Evolutionary conservation across 2,888 invertebrate genomes (phyloP).

Genomic region (Heteropelma amictum): DNA sequence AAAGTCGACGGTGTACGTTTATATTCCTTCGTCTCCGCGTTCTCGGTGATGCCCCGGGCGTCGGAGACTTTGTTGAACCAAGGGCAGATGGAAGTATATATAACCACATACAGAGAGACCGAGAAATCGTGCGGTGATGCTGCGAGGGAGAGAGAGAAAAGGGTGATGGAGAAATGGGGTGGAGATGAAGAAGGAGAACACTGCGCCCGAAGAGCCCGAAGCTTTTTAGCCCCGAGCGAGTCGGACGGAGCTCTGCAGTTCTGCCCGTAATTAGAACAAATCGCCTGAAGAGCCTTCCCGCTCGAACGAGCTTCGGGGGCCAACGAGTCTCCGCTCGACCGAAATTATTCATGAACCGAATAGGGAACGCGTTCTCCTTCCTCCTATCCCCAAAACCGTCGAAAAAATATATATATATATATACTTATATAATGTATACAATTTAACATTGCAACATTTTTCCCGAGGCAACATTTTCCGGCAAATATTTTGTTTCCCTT

Average conservation of each 20-base stretch:
- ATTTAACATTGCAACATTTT: constrained; percentile 28
- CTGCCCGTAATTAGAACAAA: constrained; percentile 77
- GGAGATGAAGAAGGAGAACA: constrained; percentile 52
- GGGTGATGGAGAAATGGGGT: constrained; percentile 28
- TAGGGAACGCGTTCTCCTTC: constrained; percentile 52
- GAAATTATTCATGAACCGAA: constrained; percentile 77
- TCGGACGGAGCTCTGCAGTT: constrained; percentile 71
- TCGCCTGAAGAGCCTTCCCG: constrained; percentile 68
- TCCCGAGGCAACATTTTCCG: constrained; percentile 73
- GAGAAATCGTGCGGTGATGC: constrained; percentile 58
- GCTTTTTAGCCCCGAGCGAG: constrained; percentile 38
- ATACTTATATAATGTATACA: constrained; percentile 11
- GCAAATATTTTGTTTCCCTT: constrained; percentile 75
- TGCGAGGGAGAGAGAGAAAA: constrained; percentile 63
- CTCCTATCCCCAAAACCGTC: constrained; percentile 42
- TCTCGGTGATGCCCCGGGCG: constrained; percentile 49
- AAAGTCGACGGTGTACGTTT: constrained; percentile 39
- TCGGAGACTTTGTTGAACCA: constrained; percentile 61
- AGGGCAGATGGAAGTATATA: constrained; percentile 61
- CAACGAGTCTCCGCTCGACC: constrained; percentile 76
- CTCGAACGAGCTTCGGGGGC: constrained; percentile 68
- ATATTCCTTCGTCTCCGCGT: constrained; percentile 57
- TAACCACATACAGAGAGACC: constrained; percentile 42
- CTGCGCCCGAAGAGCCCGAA: constrained; percentile 49
- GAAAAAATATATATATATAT: constrained; percentile 30